Base-by-base conservation (phyloP, 1,140 invertebrate genomes). In the Penaeus indicus region DNA sequence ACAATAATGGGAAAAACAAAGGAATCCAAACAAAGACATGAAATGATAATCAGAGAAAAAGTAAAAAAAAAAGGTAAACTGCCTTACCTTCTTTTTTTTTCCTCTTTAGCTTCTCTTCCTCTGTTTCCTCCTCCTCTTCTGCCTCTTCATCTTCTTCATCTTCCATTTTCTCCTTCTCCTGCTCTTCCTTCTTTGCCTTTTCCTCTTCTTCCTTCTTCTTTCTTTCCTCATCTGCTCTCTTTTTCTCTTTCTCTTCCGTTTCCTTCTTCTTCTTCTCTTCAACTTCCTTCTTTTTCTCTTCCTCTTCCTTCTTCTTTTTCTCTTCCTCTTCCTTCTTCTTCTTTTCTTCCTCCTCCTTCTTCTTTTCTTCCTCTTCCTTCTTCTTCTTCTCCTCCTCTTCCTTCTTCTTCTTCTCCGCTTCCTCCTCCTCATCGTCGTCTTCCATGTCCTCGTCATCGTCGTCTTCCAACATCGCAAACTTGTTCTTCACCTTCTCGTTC, bases 101-200 rank as follows among this genome's bases (percentile, higher is more conserved):
- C 86, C 88, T 63, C 87, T 90, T 87, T 62, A 82, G 90, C 47
- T 82, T 77, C 84, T 67, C 38, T 91, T 91, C 47, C 84, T 88
- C 75, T 82, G 89, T 83, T 90, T 85, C 62, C 86, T 83, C 85
- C 91, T 91, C 16, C 90, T 85, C 60, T 61, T 82, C 69, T 85
- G 75, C 60, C 90, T 91, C 47, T 86, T 87, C 75, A 82, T 92
- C 91, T 77, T 91, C 90, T 84, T 77, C 86, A 75, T 54, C 81
- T 78, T 61, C 62, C 64, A n/a, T 69, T 90, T 54, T 21, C 60
- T 22, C 38, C 54, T 62, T 84, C 54, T 42, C 77, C 69, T 0
- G 25, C 38, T 21, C 60, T 27, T 21, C 22, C 18, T 32, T 19
- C 47, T 60, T 90, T 85, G 69, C 75, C 85, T 86, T 32, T 38